Base-by-base conservation (phyloP, 2,797 vertebrate species). In the Mastacembelus armatus region DNA sequence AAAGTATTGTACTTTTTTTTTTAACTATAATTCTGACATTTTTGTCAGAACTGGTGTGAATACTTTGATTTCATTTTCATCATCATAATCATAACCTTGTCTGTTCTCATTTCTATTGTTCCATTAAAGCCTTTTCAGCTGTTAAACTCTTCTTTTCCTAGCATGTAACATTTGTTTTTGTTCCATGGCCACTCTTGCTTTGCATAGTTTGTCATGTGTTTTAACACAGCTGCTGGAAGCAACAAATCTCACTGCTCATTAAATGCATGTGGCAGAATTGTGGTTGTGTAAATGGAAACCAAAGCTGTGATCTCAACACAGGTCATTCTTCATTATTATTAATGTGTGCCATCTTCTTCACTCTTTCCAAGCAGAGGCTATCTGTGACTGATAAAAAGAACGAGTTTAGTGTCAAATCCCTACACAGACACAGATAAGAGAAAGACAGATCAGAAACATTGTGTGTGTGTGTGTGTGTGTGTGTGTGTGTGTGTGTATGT, bases 341-440 rank as follows among this genome's bases (percentile, higher is more conserved):
- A 12, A 22, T 16, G 40, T 16, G 36, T 42, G 40, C 27, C 61
- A 54, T 64, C 22, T 44, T 26, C 33, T 2, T 61, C 55, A 44
- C 26, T 66, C 7, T 29, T 12, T 43, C 19, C 38, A 44, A 61
- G 26, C 43, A 63, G n/a, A 55, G 52, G 26, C 38, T 47, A 26
- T 70, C 32, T 65, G 42, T 35, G 55, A 43, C 45, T 55, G 66
- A 70, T 60, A 43, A 51, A n/a, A n/a, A n/a, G n/a, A n/a, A n/a
- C n/a, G n/a, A n/a, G n/a, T n/a, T n/a, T n/a, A n/a, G 33, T 22
- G 68, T 64, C 51, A 64, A 71, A 72, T 68, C 22, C 15, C 35
- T 47, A 5, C 35, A 7, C n/a, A 36, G 29, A 39, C 45, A 26
- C 16, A 51, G 68, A 81, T 76, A 73, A 57, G 29, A 59, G 24